Evolutionary conservation across 2,797 vertebrate species (phyloP).

Genomic region (Acanthornis magna): DNA sequence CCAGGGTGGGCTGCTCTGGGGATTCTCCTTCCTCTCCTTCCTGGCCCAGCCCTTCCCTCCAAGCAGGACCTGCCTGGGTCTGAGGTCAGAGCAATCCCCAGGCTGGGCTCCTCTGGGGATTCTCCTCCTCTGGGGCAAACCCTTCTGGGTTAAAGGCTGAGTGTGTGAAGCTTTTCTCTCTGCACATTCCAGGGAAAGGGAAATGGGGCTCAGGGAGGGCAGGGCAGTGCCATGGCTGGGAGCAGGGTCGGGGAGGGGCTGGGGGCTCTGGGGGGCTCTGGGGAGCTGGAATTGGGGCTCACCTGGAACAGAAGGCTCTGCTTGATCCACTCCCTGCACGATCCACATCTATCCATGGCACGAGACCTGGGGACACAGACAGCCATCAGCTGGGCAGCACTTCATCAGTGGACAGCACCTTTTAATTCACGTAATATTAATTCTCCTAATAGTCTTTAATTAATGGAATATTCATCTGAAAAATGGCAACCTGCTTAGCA

Average conservation of each 20-base stretch:
- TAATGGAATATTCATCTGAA: neutral
- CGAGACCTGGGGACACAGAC: neutral
- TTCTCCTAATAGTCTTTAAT: neutral
- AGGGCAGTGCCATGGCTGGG: fast-evolving
- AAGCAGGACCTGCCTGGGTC: neutral
- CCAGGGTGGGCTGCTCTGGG: neutral
- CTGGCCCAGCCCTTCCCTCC: neutral
- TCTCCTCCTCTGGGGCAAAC: neutral
- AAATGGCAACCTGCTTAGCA: neutral
- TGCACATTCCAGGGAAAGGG: neutral
- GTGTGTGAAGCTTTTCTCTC: neutral
- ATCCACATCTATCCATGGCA: neutral
- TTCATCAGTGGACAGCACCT: neutral
- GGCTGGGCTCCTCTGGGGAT: neutral
- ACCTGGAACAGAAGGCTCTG: neutral
- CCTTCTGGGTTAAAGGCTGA: neutral
- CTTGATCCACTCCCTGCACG: neutral
- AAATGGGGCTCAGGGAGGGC: neutral
- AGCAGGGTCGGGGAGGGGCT: neutral
- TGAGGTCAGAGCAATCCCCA: neutral
- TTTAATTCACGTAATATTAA: neutral
- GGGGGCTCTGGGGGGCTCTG: neutral
- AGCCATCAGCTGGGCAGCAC: neutral
- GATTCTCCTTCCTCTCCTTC: neutral
- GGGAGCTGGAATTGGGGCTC: neutral